Percentiles rank a stretch among this genome's conserved stretches.
Evolutionary conservation across 2,888 invertebrate species (phyloP).

Genomic region (Anoplius nigerrimus): DNA sequence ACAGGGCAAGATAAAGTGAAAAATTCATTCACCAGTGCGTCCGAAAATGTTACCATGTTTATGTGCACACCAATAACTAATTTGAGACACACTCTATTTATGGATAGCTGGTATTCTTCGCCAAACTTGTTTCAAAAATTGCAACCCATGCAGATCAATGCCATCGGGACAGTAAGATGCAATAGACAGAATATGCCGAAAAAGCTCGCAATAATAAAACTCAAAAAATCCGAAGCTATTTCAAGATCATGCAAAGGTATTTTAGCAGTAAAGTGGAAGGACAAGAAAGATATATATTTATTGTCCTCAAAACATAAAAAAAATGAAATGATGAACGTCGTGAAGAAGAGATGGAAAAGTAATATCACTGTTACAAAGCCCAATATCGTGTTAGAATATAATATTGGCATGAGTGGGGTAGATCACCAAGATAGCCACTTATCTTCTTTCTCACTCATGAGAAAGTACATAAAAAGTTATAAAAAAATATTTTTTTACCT

Average conservation of each 20-base stretch:
- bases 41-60: constrained; percentile 20
- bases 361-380: constrained; percentile 29
- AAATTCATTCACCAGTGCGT: constrained; percentile 23
- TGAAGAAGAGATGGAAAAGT: constrained; percentile 26
- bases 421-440: constrained; percentile 7
- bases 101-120: constrained; percentile 26
- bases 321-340: constrained; percentile 27
- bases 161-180: no score
- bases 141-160: no score
- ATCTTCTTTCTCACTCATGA: constrained; percentile 5
- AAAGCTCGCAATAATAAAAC: constrained; percentile 20
- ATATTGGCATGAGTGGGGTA: constrained; percentile 18
- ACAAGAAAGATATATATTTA: background rate
- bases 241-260: constrained; percentile 25
- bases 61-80: constrained; percentile 17
- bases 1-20: constrained; percentile 23
- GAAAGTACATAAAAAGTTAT: background rate
- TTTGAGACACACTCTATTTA: constrained; percentile 30
- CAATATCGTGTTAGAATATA: constrained; percentile 43
- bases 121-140: constrained; percentile 25
- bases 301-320: constrained; percentile 30
- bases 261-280: constrained; percentile 33
- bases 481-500: no score
- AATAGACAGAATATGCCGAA: no score
- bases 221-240: constrained; percentile 20